phyloP scores from a whole-genome alignment of 2,113 vertebrate species.

The Nothoprocta perdicaria region DNA sequence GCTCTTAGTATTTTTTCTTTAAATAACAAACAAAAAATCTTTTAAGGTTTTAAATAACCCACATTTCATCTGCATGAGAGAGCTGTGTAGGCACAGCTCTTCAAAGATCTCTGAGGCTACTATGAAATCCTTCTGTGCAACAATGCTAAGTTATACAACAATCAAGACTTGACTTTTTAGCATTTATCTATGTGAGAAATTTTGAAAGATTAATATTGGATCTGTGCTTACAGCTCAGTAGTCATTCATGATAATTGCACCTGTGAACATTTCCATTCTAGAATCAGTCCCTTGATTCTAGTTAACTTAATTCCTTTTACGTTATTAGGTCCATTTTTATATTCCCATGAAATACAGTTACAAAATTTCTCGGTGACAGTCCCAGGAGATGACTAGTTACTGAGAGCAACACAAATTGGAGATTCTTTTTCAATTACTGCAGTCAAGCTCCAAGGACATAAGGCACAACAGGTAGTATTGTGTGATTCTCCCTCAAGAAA shows the following conservation, averaged over 20 bases:
- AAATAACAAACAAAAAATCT: neutral
- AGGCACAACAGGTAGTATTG: constrained; percentile 69
- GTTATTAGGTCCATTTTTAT: neutral
- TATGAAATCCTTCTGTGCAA: neutral
- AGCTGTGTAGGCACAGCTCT: neutral
- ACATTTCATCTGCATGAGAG: neutral
- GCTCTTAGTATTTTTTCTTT: neutral
- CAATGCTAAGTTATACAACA: neutral
- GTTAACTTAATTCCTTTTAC: neutral
- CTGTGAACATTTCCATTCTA: neutral
- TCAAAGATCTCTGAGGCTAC: neutral
- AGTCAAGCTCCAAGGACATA: constrained; percentile 73
- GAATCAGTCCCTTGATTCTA: neutral
- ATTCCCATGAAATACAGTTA: neutral
- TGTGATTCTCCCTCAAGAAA: constrained; percentile 71
- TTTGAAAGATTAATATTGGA: neutral
- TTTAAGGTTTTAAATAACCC: neutral
- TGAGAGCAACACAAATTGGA: constrained; percentile 49
- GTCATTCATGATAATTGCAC: neutral
- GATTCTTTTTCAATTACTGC: constrained; percentile 66
- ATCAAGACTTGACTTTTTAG: neutral
- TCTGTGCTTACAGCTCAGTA: neutral
- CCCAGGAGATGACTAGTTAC: neutral
- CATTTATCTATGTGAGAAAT: neutral
- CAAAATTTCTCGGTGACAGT: neutral